Evolutionary conservation across 2,888 invertebrate species (phyloP), one percentile per base, ranked within the genome.

Genomic region (Hypomecis atomaria): DNA sequence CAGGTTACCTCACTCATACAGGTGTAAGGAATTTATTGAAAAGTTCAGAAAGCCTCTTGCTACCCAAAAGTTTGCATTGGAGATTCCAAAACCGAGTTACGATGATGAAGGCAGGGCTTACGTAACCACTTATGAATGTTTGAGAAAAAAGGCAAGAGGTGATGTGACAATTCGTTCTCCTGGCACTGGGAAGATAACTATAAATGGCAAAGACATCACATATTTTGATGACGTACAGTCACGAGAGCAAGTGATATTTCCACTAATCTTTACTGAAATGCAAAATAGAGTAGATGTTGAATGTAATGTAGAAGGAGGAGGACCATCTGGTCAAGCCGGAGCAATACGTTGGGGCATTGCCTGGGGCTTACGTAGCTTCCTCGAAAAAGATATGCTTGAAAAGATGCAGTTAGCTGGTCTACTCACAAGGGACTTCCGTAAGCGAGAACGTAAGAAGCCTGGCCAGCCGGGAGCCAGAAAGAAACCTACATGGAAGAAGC

Each of bases 401-500:
- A 95, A 95, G 81, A 97, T 99, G 98, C 95, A 97, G 91, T 84
- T 98, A 71, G 97, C 98, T 86, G 99, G 99, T 45, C 90, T 99
- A 64, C 89, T 99, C 53, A 97, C 97, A 23, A 94, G 94, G 77
- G 99, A 98, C 86, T 94, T 93, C 68, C 93, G 99, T 59, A 90
- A 90, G 23, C 94, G 95, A 62, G 99, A 99, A 88, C 94, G 99
- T 74, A 97, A 98, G 95, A 98, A 98, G 95, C 96, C 96, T 58
- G 99, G 98, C 6, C 98, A 98, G 89, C 95, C 95, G 77, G 97
- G 97, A 75, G 98, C 99, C 23, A 95, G 99, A 78, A 96, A 95
- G 83, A 98, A 97, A 86, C 96, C 95, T 81, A 98, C 98, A 67
- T 99, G 99, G 99, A 97, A 96, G 88, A 98, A 96, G 83, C 95